Evolutionary conservation across 92 coral and sea anemone species (phyloP).

Genomic region (Epizoanthus scotinus): DNA sequence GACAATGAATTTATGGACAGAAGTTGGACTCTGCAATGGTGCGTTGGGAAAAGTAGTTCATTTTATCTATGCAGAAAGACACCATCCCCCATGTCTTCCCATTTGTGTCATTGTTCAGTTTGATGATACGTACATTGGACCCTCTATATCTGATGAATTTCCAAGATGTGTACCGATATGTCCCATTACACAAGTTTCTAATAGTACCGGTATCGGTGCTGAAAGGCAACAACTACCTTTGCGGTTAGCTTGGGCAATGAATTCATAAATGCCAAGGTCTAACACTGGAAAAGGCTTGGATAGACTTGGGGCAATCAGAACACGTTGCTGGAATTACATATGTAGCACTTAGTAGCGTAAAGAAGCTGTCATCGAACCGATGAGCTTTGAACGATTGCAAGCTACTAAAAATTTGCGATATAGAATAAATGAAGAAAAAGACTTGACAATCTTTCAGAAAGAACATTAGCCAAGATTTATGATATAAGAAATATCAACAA

Average conservation of each 20-base stretch:
- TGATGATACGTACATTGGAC: slow-evolving; percentile 49
- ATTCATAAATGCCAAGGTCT: slow-evolving; percentile 61
- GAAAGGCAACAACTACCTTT: slow-evolving; percentile 58
- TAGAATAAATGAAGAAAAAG: slow-evolving; percentile 44
- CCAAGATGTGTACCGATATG: slow-evolving; percentile 51
- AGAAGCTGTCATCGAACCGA: slow-evolving; percentile 38
- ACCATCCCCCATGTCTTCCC: slow-evolving; percentile 60
- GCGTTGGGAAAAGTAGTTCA: slow-evolving; percentile 51
- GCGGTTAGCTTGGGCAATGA: slow-evolving; percentile 60
- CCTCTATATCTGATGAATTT: slow-evolving; percentile 44
- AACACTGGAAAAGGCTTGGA: slow-evolving; percentile 54
- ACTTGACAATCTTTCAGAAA: slow-evolving; percentile 42
- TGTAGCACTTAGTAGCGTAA: slow-evolving; percentile 51
- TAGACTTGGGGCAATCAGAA: slow-evolving; percentile 56
- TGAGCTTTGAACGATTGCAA: slow-evolving; percentile 37
- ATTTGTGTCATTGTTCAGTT: slow-evolving; percentile 56
- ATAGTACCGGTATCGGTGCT: slow-evolving; percentile 39
- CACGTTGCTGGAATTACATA: slow-evolving; percentile 54
- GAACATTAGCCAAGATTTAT: slow-evolving; percentile 28
- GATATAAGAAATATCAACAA: not conserved
- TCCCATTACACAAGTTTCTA: slow-evolving; percentile 46
- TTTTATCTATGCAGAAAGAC: slow-evolving; percentile 47
- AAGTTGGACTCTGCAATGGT: slow-evolving; percentile 49
- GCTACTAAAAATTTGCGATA: slow-evolving; percentile 38
- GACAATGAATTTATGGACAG: slow-evolving; percentile 47